Percentiles rank a stretch among this genome's conserved stretches.
phyloP scores from a whole-genome alignment of 2,888 invertebrate species.

The Dryadula phaetusa region DNA sequence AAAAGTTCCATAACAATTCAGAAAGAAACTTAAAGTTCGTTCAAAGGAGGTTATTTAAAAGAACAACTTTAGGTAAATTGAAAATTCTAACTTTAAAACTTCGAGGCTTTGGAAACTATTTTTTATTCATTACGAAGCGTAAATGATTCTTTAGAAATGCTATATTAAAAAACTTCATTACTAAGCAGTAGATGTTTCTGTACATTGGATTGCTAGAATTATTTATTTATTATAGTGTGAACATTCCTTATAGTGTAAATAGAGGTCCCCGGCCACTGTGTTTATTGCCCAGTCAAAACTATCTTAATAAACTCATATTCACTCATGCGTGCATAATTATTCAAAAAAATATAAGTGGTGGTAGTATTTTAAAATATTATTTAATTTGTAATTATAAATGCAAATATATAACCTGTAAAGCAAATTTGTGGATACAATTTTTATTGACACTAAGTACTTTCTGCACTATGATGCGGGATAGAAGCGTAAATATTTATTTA shows the following conservation, averaged over 20 bases:
- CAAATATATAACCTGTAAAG: too few relatives aligned
- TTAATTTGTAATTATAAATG: too few relatives aligned
- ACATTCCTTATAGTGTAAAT: neutral
- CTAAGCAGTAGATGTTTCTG: neutral
- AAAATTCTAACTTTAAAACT: slow-evolving; percentile 26
- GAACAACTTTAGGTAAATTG: slow-evolving; percentile 25
- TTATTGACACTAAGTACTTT: too few relatives aligned
- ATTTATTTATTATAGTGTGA: neutral
- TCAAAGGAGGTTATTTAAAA: slow-evolving; percentile 28
- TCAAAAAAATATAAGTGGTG: too few relatives aligned
- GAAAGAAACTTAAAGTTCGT: slow-evolving; percentile 24
- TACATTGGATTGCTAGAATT: neutral
- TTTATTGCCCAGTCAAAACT: too few relatives aligned
- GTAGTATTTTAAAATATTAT: too few relatives aligned
- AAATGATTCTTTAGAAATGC: slow-evolving; percentile 21
- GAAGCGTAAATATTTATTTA: too few relatives aligned
- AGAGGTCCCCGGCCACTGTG: neutral
- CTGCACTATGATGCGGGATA: too few relatives aligned
- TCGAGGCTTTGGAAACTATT: slow-evolving; percentile 27
- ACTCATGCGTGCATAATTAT: too few relatives aligned
- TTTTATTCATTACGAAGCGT: slow-evolving; percentile 19
- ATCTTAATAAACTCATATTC: too few relatives aligned
- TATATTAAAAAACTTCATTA: neutral
- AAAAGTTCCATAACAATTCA: slow-evolving; percentile 14
- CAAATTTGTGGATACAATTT: too few relatives aligned